Base-by-base conservation (phyloP, 2,797 vertebrate genomes). In the Philypnodon macrostomus region DNA sequence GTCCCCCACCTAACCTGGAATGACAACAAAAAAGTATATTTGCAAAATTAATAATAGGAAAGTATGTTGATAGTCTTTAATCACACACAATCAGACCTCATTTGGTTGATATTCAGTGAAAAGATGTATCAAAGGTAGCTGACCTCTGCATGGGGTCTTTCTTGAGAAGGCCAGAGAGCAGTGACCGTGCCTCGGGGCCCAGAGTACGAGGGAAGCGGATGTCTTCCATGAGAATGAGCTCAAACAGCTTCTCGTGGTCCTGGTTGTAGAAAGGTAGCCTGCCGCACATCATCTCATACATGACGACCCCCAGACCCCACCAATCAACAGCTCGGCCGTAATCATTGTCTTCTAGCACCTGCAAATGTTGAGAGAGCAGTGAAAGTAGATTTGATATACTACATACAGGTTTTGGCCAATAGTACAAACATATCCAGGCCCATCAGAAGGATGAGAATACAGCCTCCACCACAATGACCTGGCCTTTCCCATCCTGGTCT, bases 281-380 rank as follows among this genome's bases (percentile, higher is more conserved):
- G 46, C 96, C 96, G 2, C 95, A 98, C 94, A 98, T 92, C 95
- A 98, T 97, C 88, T 98, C 95, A 4, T 98, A 98, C 96, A 97
- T 98, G 68, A 98, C 95, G 57, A 98, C 94, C 15, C 96, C 95
- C 51, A 98, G 90, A 44, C 95, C 95, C 95, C 96, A 98, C 95
- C 95, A 98, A 87, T 98, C 96, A 78, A 98, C 95, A 0, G 95
- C 94, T 7, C 94, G 92, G 51, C 95, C 94, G 0, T 98, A 97
- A 83, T 98, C 96, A 0, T 96, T 98, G 81, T 98, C 95, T 80
- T 98, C 95, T 67, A 98, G 89, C 74, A 98, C 95, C 95, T 98
- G 75, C 12, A 67, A 32, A 11, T 33, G 48, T 4, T 9, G 24
- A 2, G 2, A 24, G 4, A 4, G 16, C 2, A 14, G 12, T 3